Evolutionary conservation across 2,888 invertebrate genomes (phyloP).

Genomic region (Xiphydria camelus): DNA sequence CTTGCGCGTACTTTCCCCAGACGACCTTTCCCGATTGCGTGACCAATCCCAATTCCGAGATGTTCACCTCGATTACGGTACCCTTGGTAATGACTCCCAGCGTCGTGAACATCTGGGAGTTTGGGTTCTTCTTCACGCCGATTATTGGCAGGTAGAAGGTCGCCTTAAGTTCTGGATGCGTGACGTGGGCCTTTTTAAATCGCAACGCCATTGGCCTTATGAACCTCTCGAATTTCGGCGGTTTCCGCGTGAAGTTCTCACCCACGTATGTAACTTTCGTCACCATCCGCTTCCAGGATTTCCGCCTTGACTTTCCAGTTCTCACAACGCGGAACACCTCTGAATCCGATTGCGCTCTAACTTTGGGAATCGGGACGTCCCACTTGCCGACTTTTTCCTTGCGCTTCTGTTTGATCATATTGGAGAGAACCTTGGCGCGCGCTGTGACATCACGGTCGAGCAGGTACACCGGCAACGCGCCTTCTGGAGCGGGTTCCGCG

Average conservation of each 20-base stretch:
- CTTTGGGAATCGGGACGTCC: constrained; percentile 99
- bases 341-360: constrained; percentile 92
- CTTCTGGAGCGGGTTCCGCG: constrained; percentile 82
- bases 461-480: constrained; percentile 94
- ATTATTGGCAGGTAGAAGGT: constrained; percentile 97
- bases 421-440: constrained; percentile 93
- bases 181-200: constrained; percentile 97
- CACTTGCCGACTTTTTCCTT: constrained; percentile 99
- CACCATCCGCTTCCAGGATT: constrained; percentile 99
- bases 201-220: constrained; percentile 96
- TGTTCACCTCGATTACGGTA: constrained; percentile 96
- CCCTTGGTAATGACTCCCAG: constrained; percentile 99
- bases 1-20: constrained; percentile 99
- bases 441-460: constrained; percentile 95
- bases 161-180: constrained; percentile 98
- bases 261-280: constrained; percentile 98
- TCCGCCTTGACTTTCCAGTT: constrained; percentile 89
- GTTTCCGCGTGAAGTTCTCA: constrained; percentile 97
- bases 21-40: constrained; percentile 99
- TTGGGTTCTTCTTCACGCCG: constrained; percentile 99
- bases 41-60: constrained; percentile 96
- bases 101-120: constrained; percentile 94
- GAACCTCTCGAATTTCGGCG: constrained; percentile 98
- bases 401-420: constrained; percentile 99
- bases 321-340: constrained; percentile 94